Evolutionary conservation across 1,140 invertebrate species (phyloP).

Genomic region (Calephelis virginiensis): DNA sequence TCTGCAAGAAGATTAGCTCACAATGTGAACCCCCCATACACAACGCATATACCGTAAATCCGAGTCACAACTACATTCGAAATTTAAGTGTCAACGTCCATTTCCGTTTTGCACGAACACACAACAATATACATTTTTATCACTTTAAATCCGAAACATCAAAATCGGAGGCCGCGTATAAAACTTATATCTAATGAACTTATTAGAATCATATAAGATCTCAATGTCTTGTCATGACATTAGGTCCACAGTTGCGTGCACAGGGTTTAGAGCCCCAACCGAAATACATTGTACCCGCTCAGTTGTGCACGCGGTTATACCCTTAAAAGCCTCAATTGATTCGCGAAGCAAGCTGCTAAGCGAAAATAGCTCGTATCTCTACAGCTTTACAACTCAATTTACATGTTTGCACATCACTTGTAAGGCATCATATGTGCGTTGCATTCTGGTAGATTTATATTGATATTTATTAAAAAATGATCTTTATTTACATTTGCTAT

Average conservation of each 20-base stretch:
- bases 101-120: conserved; percentile 45
- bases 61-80: conserved; percentile 56
- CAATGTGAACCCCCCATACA: conserved; percentile 30
- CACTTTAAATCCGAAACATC: conserved; percentile 20
- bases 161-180: conserved; percentile 23
- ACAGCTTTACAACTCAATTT: conserved; percentile 14
- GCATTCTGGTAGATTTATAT: conserved; percentile 29
- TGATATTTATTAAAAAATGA: conserved; percentile 32
- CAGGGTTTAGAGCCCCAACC: conserved; percentile 6
- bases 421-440: conserved; percentile 53
- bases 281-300: conserved; percentile 1
- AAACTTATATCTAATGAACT: conserved; percentile 32
- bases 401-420: conserved; percentile 15
- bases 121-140: conserved; percentile 22
- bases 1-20: neutral
- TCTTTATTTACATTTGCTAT: conserved; percentile 45
- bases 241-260: conserved; percentile 24
- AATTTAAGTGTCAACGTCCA: conserved; percentile 51
- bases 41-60: conserved; percentile 48
- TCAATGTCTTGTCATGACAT: conserved; percentile 17
- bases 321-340: conserved; percentile 9
- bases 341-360: conserved; percentile 14
- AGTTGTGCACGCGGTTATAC: conserved; percentile 3
- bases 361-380: conserved; percentile 20
- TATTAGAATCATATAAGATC: conserved; percentile 28